phyloP scores from a whole-genome alignment of 1,140 invertebrate species.

The Platyscapa corneri region DNA sequence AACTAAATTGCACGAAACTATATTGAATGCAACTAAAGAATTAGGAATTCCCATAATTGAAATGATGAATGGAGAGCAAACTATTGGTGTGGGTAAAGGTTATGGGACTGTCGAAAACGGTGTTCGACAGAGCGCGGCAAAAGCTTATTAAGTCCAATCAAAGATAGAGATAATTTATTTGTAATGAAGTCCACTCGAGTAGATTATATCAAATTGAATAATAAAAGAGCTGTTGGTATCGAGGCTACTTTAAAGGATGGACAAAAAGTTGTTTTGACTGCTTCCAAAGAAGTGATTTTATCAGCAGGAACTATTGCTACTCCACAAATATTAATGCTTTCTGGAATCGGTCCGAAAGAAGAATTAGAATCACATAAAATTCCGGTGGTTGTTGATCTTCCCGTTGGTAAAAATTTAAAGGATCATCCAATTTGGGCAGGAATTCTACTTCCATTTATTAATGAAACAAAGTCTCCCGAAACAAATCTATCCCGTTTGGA shows the following conservation, averaged over 20 bases:
- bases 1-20: constrained; percentile 62
- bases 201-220: constrained; percentile 76
- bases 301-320: constrained; percentile 77
- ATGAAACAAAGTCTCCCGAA: constrained; percentile 70
- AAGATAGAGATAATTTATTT: constrained; percentile 80
- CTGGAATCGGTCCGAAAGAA: constrained; percentile 81
- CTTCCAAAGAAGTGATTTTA: constrained; percentile 79
- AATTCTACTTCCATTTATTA: constrained; percentile 57
- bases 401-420: constrained; percentile 79
- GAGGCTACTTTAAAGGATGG: constrained; percentile 72
- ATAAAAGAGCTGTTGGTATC: constrained; percentile 64
- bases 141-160: constrained; percentile 76
- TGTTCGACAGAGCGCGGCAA: constrained; percentile 78
- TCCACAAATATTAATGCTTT: constrained; percentile 82
- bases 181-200: constrained; percentile 79
- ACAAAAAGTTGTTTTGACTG: constrained; percentile 66
- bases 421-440: constrained; percentile 77
- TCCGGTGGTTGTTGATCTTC: constrained; percentile 75
- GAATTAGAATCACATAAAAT: constrained; percentile 79
- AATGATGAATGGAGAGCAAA: constrained; percentile 67
- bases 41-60: constrained; percentile 68
- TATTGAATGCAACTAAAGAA: constrained; percentile 67
- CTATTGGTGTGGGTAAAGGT: constrained; percentile 74
- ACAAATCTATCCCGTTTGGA: constrained; percentile 61
- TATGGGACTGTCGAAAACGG: constrained; percentile 74